Evolutionary conservation across 30 jellyfish, hydroid and myxozoan genomes (phyloP).

Genomic region (Nemopilema nomurai): DNA sequence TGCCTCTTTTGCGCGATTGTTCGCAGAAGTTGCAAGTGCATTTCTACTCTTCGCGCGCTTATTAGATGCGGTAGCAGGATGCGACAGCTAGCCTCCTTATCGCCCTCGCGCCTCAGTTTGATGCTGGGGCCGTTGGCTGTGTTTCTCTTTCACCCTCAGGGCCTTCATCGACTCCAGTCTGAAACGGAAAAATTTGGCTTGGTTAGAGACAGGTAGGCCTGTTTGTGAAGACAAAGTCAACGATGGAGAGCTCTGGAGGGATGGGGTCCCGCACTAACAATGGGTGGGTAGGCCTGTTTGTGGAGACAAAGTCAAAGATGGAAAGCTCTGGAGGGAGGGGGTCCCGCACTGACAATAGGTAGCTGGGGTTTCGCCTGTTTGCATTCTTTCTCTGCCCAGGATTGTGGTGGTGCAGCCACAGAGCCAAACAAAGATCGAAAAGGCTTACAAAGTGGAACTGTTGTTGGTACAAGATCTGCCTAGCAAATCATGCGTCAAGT

Average conservation of each 20-base stretch:
- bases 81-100: not conserved
- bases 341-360: too few relatives aligned
- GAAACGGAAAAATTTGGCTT: conserved; percentile 6
- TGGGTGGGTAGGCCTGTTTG: too few relatives aligned
- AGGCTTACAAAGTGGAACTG: not conserved
- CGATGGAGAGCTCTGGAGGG: not conserved
- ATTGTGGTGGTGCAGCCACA: too few relatives aligned
- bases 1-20: not conserved
- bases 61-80: not conserved
- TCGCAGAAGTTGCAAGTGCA: conserved; percentile 13
- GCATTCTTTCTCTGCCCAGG: too few relatives aligned
- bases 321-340: too few relatives aligned
- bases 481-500: not conserved
- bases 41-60: conserved; percentile 1
- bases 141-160: conserved; percentile 54
- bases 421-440: not conserved
- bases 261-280: too few relatives aligned
- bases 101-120: not conserved
- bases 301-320: too few relatives aligned
- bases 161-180: conserved; percentile 53
- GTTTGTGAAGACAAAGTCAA: not conserved
- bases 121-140: not conserved
- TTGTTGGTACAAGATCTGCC: not conserved
- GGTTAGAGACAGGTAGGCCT: not conserved
- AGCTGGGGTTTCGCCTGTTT: too few relatives aligned